Evolutionary conservation across 2,797 vertebrate species (phyloP).

Genomic region (Microctenopoma steveboyesi): DNA sequence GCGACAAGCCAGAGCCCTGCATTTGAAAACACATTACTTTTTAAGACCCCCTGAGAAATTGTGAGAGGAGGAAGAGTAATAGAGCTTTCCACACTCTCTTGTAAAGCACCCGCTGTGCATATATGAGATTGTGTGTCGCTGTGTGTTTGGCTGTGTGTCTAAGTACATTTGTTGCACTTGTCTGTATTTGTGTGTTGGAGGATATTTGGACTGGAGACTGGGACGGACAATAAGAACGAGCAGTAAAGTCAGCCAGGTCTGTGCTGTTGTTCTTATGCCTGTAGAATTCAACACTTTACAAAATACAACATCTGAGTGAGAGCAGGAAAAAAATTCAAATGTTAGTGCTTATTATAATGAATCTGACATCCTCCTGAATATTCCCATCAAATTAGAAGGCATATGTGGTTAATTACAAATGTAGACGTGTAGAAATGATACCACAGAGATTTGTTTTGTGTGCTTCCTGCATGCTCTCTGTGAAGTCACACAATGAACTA

Average conservation of each 20-base stretch:
- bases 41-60: slow-evolving; percentile 77
- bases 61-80: slow-evolving; percentile 74
- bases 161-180: slow-evolving; percentile 15
- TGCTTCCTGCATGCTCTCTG: not conserved
- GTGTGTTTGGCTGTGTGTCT: slow-evolving; percentile 26
- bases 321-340: not conserved
- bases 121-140: slow-evolving; percentile 58
- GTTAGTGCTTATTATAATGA: not conserved
- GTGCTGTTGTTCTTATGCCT: not conserved
- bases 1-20: slow-evolving; percentile 70
- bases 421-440: not conserved
- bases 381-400: not conserved
- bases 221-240: slow-evolving; percentile 28
- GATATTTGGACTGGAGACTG: slow-evolving; percentile 36
- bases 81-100: slow-evolving; percentile 65
- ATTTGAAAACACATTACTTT: slow-evolving; percentile 80
- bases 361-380: not conserved
- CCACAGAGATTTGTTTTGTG: not conserved
- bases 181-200: slow-evolving; percentile 12
- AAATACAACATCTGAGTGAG: not conserved
- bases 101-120: slow-evolving; percentile 67
- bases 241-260: slow-evolving; percentile 29
- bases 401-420: not conserved
- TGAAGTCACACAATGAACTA: no score
- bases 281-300: not conserved